These are phyloP conservation scores for Trachymyrmex cornetzi DNA, from an alignment of 1,140 invertebrate genomes.

Conservation along the genomic window DNA sequence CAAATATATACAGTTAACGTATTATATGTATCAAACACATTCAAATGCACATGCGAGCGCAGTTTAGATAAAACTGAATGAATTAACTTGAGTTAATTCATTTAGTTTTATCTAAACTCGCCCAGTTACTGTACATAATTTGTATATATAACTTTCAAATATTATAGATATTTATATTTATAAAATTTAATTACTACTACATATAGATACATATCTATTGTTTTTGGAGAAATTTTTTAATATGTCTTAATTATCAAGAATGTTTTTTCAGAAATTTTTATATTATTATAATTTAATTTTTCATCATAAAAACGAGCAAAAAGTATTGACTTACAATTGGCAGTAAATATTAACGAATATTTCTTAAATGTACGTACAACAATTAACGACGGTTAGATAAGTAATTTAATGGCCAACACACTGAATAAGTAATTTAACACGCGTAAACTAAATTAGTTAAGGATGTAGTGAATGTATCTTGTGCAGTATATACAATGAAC, in stretches of 20 bases:
- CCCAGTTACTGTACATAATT: not conserved
- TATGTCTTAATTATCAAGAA: not conserved
- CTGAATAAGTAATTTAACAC: constrained; percentile 15
- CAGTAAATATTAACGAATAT: not conserved
- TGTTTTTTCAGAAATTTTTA: not conserved
- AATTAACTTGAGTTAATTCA: not conserved
- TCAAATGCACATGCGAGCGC: too few relatives aligned
- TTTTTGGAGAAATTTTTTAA: not conserved
- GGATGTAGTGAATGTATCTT: not conserved
- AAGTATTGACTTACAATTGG: not conserved
- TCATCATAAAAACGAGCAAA: not conserved
- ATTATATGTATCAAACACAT: not conserved
- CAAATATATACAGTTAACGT: not conserved
- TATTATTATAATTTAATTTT: not conserved
- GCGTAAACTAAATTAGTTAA: constrained; percentile 11
- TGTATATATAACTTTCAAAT: not conserved
- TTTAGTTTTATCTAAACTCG: not conserved
- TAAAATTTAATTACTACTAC: not conserved
- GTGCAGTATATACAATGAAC: not conserved
- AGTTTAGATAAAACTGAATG: too few relatives aligned
- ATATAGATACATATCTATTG: not conserved
- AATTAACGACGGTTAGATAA: not conserved
- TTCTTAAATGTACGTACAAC: not conserved
- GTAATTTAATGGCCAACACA: not conserved
- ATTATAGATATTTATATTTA: too few relatives aligned